Evolutionary conservation across 2,888 invertebrate species (phyloP).

Genomic region (Cephus spinipes): DNA sequence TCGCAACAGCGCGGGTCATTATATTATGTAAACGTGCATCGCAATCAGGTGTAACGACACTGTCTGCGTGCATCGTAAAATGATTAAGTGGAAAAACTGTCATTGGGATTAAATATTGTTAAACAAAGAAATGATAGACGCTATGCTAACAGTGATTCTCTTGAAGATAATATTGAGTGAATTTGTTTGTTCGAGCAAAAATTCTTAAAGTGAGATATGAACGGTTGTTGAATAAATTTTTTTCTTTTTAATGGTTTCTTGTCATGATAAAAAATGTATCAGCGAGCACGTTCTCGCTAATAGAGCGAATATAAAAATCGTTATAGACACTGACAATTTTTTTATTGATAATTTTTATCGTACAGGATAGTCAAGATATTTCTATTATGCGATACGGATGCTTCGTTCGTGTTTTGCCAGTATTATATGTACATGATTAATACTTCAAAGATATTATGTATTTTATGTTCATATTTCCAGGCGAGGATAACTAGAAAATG

Average conservation of each 20-base stretch:
- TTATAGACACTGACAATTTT: neutral
- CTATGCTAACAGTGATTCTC: neutral
- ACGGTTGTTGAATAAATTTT: neutral
- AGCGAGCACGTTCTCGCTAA: neutral
- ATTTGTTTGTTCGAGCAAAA: neutral
- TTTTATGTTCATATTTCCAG: neutral
- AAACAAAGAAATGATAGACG: neutral
- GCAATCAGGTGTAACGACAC: neutral
- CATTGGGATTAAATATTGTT: neutral
- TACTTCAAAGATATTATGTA: neutral
- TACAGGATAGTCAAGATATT: neutral
- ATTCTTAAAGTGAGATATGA: neutral
- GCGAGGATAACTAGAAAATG: neutral
- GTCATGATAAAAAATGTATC: neutral
- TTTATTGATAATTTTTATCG: neutral
- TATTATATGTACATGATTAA: neutral
- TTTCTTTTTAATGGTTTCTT: neutral
- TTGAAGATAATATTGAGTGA: neutral
- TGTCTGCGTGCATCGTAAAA: neutral
- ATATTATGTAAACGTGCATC: neutral
- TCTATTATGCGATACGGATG: neutral
- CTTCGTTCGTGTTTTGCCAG: neutral
- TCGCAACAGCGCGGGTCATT: neutral
- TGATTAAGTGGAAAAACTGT: neutral
- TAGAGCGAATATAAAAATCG: neutral